Conservation (phyloP, 2,888 invertebrate species). For the Drosophila fungiperda region DNA sequence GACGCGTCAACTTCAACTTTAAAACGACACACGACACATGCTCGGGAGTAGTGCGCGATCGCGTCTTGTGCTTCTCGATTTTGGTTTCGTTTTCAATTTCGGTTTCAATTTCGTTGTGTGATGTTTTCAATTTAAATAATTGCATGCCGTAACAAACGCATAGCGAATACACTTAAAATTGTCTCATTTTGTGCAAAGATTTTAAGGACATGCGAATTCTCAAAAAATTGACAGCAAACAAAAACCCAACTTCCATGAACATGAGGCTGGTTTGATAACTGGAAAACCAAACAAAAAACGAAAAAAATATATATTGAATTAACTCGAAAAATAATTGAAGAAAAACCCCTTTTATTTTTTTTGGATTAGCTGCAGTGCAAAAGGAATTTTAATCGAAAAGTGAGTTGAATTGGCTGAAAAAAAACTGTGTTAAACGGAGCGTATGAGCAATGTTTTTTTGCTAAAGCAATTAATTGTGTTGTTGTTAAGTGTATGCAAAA, state of each 20-base stretch:
- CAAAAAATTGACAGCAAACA: constrained; percentile 1
- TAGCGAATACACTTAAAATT: constrained; percentile 23
- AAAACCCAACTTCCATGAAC: constrained; percentile 23
- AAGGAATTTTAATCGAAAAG: constrained; percentile 26
- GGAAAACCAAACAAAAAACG: background rate
- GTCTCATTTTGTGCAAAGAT: constrained; percentile 9
- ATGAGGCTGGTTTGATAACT: constrained; percentile 33
- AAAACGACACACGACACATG: constrained; percentile 79
- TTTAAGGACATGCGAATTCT: constrained; percentile 32
- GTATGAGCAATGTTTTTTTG: constrained; percentile 17
- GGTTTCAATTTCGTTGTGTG: constrained; percentile 23
- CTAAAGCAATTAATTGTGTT: background rate
- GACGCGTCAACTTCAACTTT: constrained; percentile 84
- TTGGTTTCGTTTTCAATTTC: constrained; percentile 19
- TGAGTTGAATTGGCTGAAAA: constrained; percentile 26
- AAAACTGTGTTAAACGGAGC: constrained; percentile 1
- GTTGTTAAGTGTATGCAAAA: background rate
- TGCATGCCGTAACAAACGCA: constrained; percentile 15
- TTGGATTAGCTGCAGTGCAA: constrained; percentile 25
- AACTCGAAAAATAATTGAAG: constrained; percentile 7
- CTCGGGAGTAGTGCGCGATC: constrained; percentile 77
- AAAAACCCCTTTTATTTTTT: background rate
- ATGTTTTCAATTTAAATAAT: constrained; percentile 20
- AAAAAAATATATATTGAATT: background rate
- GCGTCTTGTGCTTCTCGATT: constrained; percentile 40